Base-by-base conservation (phyloP, 2,113 vertebrate species). In the Tetrax tetrax region DNA sequence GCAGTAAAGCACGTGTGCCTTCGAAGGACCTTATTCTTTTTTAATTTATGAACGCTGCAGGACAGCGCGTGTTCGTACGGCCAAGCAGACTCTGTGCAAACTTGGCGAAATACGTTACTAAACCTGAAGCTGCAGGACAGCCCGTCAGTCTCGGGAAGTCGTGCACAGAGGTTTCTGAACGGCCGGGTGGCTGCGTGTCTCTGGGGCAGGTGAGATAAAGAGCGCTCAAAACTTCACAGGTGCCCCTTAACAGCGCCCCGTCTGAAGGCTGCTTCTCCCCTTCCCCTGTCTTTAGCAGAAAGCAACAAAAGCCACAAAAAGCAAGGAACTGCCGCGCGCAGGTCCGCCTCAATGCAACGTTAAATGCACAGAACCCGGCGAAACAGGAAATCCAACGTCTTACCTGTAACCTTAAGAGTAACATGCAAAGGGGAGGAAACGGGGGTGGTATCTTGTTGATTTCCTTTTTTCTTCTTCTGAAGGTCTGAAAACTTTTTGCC, bases 171-270 rank as follows among this genome's bases (percentile, higher is more conserved):
- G 59, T 64, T 29, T 43, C 38, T 29, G 14, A 50, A 47, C 0
- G 6, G 50, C 4, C 0, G 3, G n/a, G 7, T 0, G 29, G 50
- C 80, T 24, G 45, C 0, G 0, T 18, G 41, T 47, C 63, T 17
- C 56, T 14, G 38, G 71, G 45, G 43, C 10, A 37, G 41, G 56
- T 25, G 37, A 84, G 69, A 81, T 0, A 0, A 16, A 3, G 14
- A 24, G 17, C 5, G 17, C 59, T n/a, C 11, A 53, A 17, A 83
- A 47, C 70, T 56, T n/a, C 48, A 12, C 35, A 8, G 41, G 51
- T 14, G 15, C 47, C 59, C 53, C 72, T 66, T 75, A 69, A 43
- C 60, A 56, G 33, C 3, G 5, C 50, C 33, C 4, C 3, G 1
- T 22, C 79, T 31, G 9, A 56, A 41, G 27, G 68, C 65, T 78